These are phyloP conservation scores for Falco peregrinus DNA, from an alignment of 2,797 vertebrate genomes.

Conservation along the genomic window DNA sequence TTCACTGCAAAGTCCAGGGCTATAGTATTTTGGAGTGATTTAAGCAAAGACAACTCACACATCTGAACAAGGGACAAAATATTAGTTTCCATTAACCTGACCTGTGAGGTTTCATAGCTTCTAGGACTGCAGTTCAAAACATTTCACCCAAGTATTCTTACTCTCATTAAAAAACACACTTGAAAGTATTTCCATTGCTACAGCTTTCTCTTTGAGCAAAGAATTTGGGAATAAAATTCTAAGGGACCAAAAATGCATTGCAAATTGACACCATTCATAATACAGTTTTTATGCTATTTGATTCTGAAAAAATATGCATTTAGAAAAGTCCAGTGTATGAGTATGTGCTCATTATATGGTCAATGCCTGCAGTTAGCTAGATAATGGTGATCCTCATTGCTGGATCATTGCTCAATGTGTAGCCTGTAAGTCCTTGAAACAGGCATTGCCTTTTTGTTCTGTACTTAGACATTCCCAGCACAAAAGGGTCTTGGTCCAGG, in stretches of 20 bases:
- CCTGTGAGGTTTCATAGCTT: background rate
- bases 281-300: background rate
- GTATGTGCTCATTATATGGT: background rate
- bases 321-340: background rate
- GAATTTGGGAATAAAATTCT: background rate
- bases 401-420: background rate
- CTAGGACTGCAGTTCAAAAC: background rate
- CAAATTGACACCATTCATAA: background rate
- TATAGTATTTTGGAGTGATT: background rate
- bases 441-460: background rate
- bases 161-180: background rate
- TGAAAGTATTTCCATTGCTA: background rate
- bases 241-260: background rate
- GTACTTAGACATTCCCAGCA: background rate
- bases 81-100: background rate
- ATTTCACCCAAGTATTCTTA: background rate
- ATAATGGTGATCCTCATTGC: background rate
- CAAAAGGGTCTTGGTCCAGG: background rate
- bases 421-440: background rate
- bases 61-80: background rate
- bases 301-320: background rate
- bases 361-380: background rate
- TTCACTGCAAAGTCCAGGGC: background rate
- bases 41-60: background rate
- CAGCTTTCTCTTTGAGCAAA: background rate